A percentile compares a stretch with the other conserved stretches of the same genome.
Evolutionary conservation across 2,888 invertebrate genomes (phyloP).

Genomic region (Itoplectis maculator): DNA sequence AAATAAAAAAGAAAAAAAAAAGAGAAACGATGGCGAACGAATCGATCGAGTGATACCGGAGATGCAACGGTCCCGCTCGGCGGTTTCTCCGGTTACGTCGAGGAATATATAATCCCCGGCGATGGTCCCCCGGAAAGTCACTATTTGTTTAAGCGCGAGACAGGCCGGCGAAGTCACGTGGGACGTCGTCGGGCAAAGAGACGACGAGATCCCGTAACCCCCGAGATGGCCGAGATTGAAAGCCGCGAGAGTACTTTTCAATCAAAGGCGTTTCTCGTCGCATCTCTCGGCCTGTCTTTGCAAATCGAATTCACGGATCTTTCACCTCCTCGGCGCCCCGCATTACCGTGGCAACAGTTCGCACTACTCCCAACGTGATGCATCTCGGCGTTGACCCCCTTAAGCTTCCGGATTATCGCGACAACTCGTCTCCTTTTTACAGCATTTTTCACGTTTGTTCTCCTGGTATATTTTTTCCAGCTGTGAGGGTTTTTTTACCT

Average conservation of each 20-base stretch:
- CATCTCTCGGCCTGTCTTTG: conserved; percentile 70
- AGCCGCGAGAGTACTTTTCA: conserved; percentile 76
- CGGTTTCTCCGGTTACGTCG: conserved; percentile 49
- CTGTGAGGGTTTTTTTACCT: too few relatives aligned
- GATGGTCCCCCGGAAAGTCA: conserved; percentile 73
- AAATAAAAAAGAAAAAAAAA: background rate
- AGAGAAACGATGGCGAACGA: conserved; percentile 14
- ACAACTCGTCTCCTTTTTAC: conserved; percentile 42
- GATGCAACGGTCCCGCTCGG: conserved; percentile 41
- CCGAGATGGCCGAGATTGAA: conserved; percentile 76
- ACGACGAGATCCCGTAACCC: conserved; percentile 35
- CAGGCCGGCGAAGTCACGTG: conserved; percentile 13
- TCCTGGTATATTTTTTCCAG: too few relatives aligned
- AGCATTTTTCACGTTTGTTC: conserved; percentile 18
- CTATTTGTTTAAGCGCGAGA: conserved; percentile 79
- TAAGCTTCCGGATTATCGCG: conserved; percentile 20
- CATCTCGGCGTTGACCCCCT: conserved; percentile 39
- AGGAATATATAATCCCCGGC: conserved; percentile 44
- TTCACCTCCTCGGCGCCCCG: conserved; percentile 43
- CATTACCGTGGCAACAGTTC: conserved; percentile 35
- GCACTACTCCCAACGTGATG: conserved; percentile 44
- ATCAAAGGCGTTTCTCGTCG: conserved; percentile 71
- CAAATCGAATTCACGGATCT: conserved; percentile 77
- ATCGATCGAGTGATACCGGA: conserved; percentile 27
- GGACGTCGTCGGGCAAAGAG: too few relatives aligned